These are phyloP conservation scores for Tachyglossus aculeatus DNA, from an alignment of 2,797 vertebrate genomes.

Conservation along the genomic window DNA sequence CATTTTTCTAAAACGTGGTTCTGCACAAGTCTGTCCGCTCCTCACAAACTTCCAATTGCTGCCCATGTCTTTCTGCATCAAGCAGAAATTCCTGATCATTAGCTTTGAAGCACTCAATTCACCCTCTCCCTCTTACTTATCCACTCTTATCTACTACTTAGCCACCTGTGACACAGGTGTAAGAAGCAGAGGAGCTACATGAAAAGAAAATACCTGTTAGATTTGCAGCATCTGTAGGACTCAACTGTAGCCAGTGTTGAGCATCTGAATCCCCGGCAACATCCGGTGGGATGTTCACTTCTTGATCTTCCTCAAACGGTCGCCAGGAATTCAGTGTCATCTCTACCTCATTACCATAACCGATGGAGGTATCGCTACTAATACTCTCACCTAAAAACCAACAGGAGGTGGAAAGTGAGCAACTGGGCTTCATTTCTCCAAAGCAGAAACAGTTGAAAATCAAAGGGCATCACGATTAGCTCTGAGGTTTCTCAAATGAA, in stretches of 20 bases:
- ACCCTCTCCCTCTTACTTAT: no score
- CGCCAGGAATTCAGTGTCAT: constrained; percentile 81
- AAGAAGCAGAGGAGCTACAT: no score
- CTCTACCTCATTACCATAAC: constrained; percentile 85
- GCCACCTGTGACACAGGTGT: no score
- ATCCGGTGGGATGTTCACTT: constrained; percentile 82
- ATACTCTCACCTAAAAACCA: constrained; percentile 85
- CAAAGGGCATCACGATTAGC: not conserved
- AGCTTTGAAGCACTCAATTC: no score
- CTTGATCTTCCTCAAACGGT: constrained; percentile 85
- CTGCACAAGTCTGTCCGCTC: no score
- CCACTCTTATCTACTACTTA: no score
- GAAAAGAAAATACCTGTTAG: constrained; percentile 84
- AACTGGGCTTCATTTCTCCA: not conserved
- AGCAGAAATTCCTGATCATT: no score
- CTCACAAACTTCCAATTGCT: no score
- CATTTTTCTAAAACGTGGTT: no score
- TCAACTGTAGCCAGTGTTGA: constrained; percentile 85
- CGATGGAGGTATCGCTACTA: constrained; percentile 85
- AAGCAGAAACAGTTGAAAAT: rapidly evolving
- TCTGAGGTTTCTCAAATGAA: no score
- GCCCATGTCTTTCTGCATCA: no score
- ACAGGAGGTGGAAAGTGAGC: not conserved
- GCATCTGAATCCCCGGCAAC: constrained; percentile 80
- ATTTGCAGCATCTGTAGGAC: constrained; percentile 82